Evolutionary conservation across 1,140 invertebrate species (phyloP).

Genomic region (Neotoxoptera formosana): DNA sequence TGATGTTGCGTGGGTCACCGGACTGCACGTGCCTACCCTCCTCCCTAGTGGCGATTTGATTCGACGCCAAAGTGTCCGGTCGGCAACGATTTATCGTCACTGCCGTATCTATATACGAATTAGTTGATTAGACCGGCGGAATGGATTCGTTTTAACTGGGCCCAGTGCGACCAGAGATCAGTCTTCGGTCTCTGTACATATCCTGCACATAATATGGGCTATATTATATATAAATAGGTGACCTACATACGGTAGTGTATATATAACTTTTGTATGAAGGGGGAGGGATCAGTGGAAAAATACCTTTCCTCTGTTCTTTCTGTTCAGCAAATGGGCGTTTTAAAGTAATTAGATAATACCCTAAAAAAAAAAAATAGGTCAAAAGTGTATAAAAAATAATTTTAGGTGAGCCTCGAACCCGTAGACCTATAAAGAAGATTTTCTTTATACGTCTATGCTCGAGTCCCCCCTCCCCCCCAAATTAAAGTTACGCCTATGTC

Average conservation of each 20-base stretch:
- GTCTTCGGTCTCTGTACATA: background rate
- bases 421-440: too few species aligned
- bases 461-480: too few species aligned
- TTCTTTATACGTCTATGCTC: too few species aligned
- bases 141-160: conserved; percentile 4
- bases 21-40: background rate
- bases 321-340: too few species aligned
- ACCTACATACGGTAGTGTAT: background rate
- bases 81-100: background rate
- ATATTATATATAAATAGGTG: background rate
- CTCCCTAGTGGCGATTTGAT: background rate
- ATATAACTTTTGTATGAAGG: background rate
- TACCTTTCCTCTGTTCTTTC: too few species aligned
- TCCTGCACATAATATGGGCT: background rate
- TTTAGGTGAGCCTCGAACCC: too few species aligned
- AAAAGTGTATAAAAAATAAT: too few species aligned
- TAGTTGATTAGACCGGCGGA: background rate
- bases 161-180: background rate
- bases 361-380: too few species aligned
- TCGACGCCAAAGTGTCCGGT: conserved; percentile 4
- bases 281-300: background rate
- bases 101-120: background rate
- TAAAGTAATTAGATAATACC: too few species aligned
- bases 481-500: too few species aligned
- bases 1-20: background rate